Base-by-base conservation (phyloP, 1,140 invertebrate genomes). In the Scaptodrosophila lebanonensis region DNA sequence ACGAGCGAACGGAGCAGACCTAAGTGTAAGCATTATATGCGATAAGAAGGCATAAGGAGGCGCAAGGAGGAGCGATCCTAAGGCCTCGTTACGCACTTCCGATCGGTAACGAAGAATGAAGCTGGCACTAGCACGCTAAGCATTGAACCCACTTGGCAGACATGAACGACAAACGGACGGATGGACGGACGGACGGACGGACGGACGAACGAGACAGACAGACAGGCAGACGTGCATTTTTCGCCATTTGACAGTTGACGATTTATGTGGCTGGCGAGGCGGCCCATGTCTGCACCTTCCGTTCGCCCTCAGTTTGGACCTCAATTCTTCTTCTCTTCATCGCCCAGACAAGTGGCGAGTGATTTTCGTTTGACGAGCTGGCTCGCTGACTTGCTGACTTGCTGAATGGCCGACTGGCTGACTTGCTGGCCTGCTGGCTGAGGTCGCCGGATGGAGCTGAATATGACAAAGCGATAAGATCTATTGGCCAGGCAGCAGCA, bases 171-270 rank as follows among this genome's bases (percentile, higher is more conserved):
- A n/a, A n/a, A n/a, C n/a, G n/a, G n/a, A n/a, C n/a, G n/a, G n/a
- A n/a, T n/a, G n/a, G n/a, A 44, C 25, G 32, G 7, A 17, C 25
- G 4, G 20, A 36, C 20, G 22, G 8, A 35, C 27, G 3, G 20
- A 15, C 25, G 39, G 42, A 17, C n/a, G 32, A 25, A 32, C 30
- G 22, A 12, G 9, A 9, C 15, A 29, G 22, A 39, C 6, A 68
- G 68, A 54, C 63, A 32, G 52, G 52, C 44, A 38, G 38, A 48
- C 48, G 66, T 54, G 61, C 73, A 70, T 77, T 77, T 66, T 75
- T 82, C 45, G 53, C 75, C 75, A 66, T 82, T 79, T 83, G 77
- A 84, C 77, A 83, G 77, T 69, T 83, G 79, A 83, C 72, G 77
- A 83, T 83, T 83, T 83, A 83, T 83, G 77, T 83, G 72, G 50